Base-by-base conservation (phyloP, 2,888 invertebrate species). In the Apotomis betuletana region DNA sequence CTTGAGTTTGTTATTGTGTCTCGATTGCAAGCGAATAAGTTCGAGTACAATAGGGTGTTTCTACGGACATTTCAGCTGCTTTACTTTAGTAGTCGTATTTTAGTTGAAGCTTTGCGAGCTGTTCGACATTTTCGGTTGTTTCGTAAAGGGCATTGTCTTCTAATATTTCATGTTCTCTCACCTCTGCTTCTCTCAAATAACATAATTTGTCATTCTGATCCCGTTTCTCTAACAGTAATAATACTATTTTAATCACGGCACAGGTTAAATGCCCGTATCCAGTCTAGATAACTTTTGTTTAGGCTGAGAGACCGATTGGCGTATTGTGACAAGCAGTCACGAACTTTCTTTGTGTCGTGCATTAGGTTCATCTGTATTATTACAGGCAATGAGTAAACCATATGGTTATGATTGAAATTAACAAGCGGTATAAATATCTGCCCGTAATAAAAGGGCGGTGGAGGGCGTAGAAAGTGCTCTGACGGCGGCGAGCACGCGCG, bases 391-490 rank as follows among this genome's bases (percentile, higher is more conserved):
- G 36, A 46, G 54, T 51, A 41, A 61, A 69, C 41, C 71, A 52
- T 62, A 52, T 57, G 61, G 61, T 57, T 67, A 68, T 63, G 68
- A 54, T 68, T 72, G 58, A 72, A 62, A 63, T 68, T 72, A 68
- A 68, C 58, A 63, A 57, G 41, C 51, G 67, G 67, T 67, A 71
- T 67, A 67, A 71, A 72, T 72, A 68, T 68, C 58, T 51, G 10
- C 62, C 51, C 46, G 72, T 54, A 57, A 68, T 72, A 58, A 72
- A 72, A 72, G 68, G 68, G 68, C 68, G 68, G 64, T 41, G 51
- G 59, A 75, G 75, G 70, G 75, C 68, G 74, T 73, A 75, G 75
- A 75, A 75, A 73, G 75, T 73, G 70, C 41, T 55, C 70, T 58
- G 44, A 36, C 72, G 62, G 63, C 59, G 55, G 49, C 13, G 9